These are phyloP conservation scores for Kryptolebias marmoratus DNA, from an alignment of 2,113 vertebrate genomes.

Conservation along the genomic window DNA sequence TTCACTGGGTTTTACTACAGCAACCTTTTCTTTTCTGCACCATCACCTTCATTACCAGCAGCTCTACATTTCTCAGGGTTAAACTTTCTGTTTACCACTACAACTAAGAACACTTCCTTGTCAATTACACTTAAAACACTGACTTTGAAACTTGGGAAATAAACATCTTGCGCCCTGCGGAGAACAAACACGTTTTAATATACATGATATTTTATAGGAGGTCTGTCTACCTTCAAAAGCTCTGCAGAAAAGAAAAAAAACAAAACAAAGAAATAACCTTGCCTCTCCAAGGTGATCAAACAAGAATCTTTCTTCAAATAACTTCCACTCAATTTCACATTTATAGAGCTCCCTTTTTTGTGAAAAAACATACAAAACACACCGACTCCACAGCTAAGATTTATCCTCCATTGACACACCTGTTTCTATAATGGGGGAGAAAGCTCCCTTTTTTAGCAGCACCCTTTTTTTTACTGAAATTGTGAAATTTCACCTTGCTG, in stretches of 20 bases:
- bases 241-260: slow-evolving; percentile 17
- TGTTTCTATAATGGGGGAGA: slow-evolving; percentile 65
- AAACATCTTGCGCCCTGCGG: slow-evolving; percentile 32
- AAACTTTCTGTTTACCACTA: slow-evolving; percentile 47
- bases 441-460: slow-evolving; percentile 53
- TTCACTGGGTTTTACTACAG: too few species aligned
- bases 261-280: slow-evolving; percentile 68
- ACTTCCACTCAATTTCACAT: slow-evolving; percentile 65
- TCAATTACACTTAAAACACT: slow-evolving; percentile 52
- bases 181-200: slow-evolving; percentile 47
- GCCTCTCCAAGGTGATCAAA: slow-evolving; percentile 66
- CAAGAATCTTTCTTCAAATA: slow-evolving; percentile 60
- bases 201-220: slow-evolving; percentile 48
- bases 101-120: slow-evolving; percentile 46
- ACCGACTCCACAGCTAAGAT: slow-evolving; percentile 54
- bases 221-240: slow-evolving; percentile 23
- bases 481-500: slow-evolving; percentile 81
- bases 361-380: slow-evolving; percentile 46
- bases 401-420: slow-evolving; percentile 72
- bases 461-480: slow-evolving; percentile 73
- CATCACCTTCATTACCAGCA: background rate
- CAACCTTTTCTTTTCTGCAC: too few species aligned
- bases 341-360: slow-evolving; percentile 66
- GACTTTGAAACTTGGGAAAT: slow-evolving; percentile 60
- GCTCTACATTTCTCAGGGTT: background rate